These are phyloP conservation scores for Drymonia ruficornis DNA, from an alignment of 2,888 invertebrate genomes.

Conservation along the genomic window DNA sequence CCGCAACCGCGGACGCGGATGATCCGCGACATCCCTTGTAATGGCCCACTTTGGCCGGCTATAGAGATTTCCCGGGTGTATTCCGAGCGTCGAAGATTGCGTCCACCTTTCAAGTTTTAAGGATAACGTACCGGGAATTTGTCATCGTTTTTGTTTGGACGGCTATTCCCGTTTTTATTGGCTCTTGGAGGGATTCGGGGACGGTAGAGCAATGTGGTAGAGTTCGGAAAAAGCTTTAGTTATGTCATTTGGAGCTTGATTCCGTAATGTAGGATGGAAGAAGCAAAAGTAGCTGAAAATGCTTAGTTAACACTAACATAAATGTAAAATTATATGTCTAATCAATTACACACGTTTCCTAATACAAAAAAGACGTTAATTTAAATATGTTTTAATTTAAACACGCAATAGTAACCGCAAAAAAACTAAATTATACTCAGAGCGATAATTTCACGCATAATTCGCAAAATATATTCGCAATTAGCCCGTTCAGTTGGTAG, in stretches of 20 bases:
- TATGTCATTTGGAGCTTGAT: neutral
- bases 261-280: too few species aligned
- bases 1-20: neutral
- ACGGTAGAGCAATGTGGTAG: neutral
- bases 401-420: too few species aligned
- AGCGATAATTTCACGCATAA: too few species aligned
- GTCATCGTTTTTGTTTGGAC: slow-evolving; percentile 36
- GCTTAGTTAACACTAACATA: too few species aligned
- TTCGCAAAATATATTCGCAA: too few species aligned
- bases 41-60: slow-evolving; percentile 43
- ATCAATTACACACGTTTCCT: too few species aligned
- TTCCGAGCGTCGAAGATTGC: slow-evolving; percentile 25
- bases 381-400: too few species aligned
- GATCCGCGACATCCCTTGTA: slow-evolving; percentile 6
- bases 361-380: too few species aligned
- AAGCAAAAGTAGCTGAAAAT: too few species aligned
- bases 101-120: slow-evolving; percentile 7
- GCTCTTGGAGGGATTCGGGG: slow-evolving; percentile 3
- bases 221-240: neutral
- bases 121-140: slow-evolving; percentile 30
- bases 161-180: slow-evolving; percentile 23
- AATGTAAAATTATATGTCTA: too few species aligned
- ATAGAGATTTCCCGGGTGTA: slow-evolving; percentile 42
- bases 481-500: slow-evolving; percentile 4
- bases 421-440: too few species aligned